These are phyloP conservation scores for Xenopus tropicalis DNA, from an alignment of 2,113 vertebrate species.

Conservation along the genomic window UCB_Xtro_10.0 CM004443.2:93443001-93443500, in stretches of 20 bases:
- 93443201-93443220: slow-evolving; percentile 90
- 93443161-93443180: slow-evolving; percentile 89
- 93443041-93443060: slow-evolving; percentile 99
- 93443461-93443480: too few species aligned
- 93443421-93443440: too few species aligned
- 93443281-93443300: slow-evolving; percentile 97
- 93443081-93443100: slow-evolving; percentile 93
- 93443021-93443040: slow-evolving; percentile 94
- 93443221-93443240: slow-evolving; percentile 94
- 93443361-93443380: not conserved
- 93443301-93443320: slow-evolving; percentile 97
- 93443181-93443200: slow-evolving; percentile 96
- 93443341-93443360: slow-evolving; percentile 85
- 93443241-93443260: slow-evolving; percentile 96
- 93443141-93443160: slow-evolving; percentile 92
- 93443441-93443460: too few species aligned
- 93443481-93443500: too few species aligned
- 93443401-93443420: too few species aligned
- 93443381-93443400: too few species aligned
- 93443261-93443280: slow-evolving; percentile 96
- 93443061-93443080: slow-evolving; percentile 98
- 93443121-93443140: slow-evolving; percentile 96
- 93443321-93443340: slow-evolving; percentile 98
- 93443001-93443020: slow-evolving; percentile 98
- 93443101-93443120: slow-evolving; percentile 98